A percentile compares a stretch with the other conserved stretches of the same genome.
Evolutionary conservation across 2,797 vertebrate genomes (phyloP).

Genomic region (Miichthys miiuy): DNA sequence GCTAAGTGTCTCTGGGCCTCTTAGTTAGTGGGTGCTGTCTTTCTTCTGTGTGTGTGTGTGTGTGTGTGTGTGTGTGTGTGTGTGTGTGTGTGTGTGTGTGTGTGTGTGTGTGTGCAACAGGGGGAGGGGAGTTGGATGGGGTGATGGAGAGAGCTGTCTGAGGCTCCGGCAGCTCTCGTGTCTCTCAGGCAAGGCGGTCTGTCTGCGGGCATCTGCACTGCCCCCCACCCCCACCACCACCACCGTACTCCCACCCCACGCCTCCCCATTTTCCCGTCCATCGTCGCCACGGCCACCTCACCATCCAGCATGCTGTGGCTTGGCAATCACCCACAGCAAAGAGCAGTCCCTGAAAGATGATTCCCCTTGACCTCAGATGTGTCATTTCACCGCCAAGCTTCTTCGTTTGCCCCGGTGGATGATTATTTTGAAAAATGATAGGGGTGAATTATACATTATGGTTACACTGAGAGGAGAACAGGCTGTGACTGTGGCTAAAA

Average conservation of each 20-base stretch:
- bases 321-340: constrained; percentile 49
- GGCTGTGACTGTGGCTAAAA: constrained; percentile 33
- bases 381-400: constrained; percentile 43
- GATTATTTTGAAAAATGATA: constrained; percentile 66
- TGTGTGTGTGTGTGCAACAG: constrained; percentile 42
- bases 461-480: constrained; percentile 26
- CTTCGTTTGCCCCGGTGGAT: constrained; percentile 28
- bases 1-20: constrained; percentile 75
- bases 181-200: constrained; percentile 82
- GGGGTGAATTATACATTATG: constrained; percentile 46
- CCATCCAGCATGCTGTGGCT: constrained; percentile 56
- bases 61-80: constrained; percentile 9
- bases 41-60: constrained; percentile 36
- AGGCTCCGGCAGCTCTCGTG: constrained; percentile 83
- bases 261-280: constrained; percentile 37
- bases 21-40: constrained; percentile 68
- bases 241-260: neutral
- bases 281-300: constrained; percentile 55
- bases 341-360: constrained; percentile 47
- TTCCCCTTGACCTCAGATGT: constrained; percentile 71
- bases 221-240: constrained; percentile 24
- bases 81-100: constrained; percentile 27
- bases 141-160: constrained; percentile 86
- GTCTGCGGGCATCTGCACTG: constrained; percentile 85
- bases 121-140: constrained; percentile 76